Conservation (phyloP, 2,888 invertebrate genomes). For the Emmelina monodactyla region DNA sequence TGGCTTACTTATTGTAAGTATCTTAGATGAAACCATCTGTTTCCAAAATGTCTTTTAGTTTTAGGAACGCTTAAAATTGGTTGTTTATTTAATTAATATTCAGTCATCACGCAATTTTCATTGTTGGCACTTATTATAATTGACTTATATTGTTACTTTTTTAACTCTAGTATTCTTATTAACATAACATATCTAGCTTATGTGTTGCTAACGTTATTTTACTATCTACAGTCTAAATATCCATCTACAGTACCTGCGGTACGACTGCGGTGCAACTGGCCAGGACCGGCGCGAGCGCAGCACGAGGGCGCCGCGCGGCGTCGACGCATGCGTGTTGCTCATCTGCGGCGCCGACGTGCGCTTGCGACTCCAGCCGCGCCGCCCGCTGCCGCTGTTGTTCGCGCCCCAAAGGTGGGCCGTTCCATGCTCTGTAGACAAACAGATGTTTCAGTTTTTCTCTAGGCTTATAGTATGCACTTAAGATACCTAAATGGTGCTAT, state of each 20-base stretch:
- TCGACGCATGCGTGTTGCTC: slow-evolving; percentile 59
- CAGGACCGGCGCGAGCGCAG: slow-evolving; percentile 75
- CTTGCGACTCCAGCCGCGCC: slow-evolving; percentile 67
- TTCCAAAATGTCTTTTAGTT: no score
- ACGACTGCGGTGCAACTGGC: slow-evolving; percentile 77
- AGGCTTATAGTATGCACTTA: no score
- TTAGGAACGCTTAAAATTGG: no score
- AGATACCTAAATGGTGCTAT: no score
- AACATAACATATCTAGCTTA: neutral
- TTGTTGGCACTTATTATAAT: no score
- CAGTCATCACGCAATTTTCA: no score
- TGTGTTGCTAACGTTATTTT: neutral
- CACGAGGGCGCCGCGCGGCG: slow-evolving; percentile 68
- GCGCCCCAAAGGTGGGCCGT: slow-evolving; percentile 71
- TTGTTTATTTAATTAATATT: no score
- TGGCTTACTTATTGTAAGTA: no score
- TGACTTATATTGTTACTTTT: neutral
- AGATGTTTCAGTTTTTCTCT: slow-evolving; percentile 4
- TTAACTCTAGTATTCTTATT: neutral
- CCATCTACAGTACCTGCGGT: slow-evolving; percentile 73
- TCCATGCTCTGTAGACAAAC: slow-evolving; percentile 41
- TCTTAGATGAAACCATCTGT: no score
- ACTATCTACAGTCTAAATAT: neutral
- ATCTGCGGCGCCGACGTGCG: slow-evolving; percentile 78
- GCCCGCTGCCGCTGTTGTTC: slow-evolving; percentile 49